Evolutionary conservation across 2,797 vertebrate genomes (phyloP).

Genomic region (Melopsittacus undulatus): DNA sequence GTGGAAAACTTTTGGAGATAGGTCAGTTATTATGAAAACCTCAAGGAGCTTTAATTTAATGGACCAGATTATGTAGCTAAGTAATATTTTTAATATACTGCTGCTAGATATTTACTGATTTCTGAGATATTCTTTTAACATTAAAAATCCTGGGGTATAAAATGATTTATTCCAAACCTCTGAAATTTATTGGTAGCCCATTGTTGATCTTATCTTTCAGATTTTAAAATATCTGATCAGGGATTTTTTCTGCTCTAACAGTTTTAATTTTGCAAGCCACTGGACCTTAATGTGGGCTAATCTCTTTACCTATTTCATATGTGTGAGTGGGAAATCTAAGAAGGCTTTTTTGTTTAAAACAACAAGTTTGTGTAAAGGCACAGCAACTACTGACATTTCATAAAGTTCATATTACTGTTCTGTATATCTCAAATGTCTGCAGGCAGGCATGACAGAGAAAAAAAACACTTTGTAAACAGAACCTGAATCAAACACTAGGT

Average conservation of each 20-base stretch:
- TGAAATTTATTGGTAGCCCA: slow-evolving; percentile 14
- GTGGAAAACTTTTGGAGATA: neutral
- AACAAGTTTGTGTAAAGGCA: neutral
- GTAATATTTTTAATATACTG: neutral
- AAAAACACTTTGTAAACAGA: slow-evolving; percentile 10
- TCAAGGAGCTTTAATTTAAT: neutral
- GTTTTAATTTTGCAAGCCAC: slow-evolving; percentile 73
- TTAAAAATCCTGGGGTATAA: neutral
- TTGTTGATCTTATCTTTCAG: slow-evolving; percentile 57
- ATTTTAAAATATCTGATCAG: slow-evolving; percentile 66
- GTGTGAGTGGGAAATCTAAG: neutral
- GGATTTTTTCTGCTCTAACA: slow-evolving; percentile 60
- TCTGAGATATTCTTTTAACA: neutral
- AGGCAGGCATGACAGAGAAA: neutral
- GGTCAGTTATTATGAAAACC: neutral
- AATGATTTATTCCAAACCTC: neutral
- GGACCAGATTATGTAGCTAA: neutral
- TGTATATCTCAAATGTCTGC: slow-evolving; percentile 7
- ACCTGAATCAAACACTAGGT: neutral
- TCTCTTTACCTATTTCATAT: slow-evolving; percentile 30
- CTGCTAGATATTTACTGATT: neutral
- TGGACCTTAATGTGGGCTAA: slow-evolving; percentile 71
- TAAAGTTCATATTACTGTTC: slow-evolving; percentile 48
- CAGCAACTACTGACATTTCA: slow-evolving; percentile 68
- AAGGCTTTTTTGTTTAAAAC: slow-evolving; percentile 50